phyloP scores from a whole-genome alignment of 35 echinoderm and acorn worm species.

The Ophiothrix spiculata region DNA sequence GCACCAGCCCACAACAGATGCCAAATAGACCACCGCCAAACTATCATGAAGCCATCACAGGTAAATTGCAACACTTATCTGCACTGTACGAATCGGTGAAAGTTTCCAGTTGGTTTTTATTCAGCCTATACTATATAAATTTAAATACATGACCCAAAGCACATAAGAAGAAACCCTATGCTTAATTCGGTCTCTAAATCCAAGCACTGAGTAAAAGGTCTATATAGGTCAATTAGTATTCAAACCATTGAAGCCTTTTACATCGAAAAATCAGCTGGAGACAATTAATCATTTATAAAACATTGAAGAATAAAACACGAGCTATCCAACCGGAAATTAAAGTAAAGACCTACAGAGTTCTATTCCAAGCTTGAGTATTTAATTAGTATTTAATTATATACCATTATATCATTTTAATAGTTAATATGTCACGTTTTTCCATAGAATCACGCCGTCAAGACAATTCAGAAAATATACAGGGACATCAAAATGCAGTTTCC shows the following conservation, averaged over 20 bases:
- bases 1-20: background rate
- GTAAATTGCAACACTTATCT: background rate
- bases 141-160: background rate
- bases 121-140: background rate
- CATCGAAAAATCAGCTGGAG: too few relatives aligned
- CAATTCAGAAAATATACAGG: background rate
- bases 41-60: background rate
- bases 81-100: background rate
- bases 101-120: background rate
- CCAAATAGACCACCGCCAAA: background rate
- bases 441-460: background rate
- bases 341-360: background rate
- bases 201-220: too few relatives aligned
- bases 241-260: too few relatives aligned
- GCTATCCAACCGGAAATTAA: background rate
- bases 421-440: background rate
- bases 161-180: background rate
- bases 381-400: background rate
- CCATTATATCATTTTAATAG: background rate
- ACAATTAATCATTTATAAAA: too few relatives aligned
- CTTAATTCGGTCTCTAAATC: too few relatives aligned
- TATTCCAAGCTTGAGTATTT: background rate
- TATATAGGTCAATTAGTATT: too few relatives aligned
- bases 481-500: background rate
- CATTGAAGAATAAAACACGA: background rate